Conservation (phyloP, 2,797 vertebrate species). For the Pelobates cultripes region DNA sequence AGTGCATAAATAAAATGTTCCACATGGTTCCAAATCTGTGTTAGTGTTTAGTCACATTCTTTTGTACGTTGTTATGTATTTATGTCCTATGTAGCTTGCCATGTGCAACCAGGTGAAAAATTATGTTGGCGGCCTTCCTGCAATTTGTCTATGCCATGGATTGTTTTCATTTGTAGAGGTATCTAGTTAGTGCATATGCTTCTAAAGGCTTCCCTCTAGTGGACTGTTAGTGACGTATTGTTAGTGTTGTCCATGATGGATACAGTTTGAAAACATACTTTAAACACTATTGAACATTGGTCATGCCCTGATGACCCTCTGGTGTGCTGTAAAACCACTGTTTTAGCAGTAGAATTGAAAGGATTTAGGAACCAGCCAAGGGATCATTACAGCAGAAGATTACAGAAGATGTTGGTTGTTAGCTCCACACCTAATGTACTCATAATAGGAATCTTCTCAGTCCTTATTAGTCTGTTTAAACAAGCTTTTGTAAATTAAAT, state of each 20-base stretch:
- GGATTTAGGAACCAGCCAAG: neutral
- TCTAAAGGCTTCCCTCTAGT: neutral
- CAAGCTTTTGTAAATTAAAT: too few species aligned
- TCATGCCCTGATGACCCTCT: neutral
- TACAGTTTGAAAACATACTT: neutral
- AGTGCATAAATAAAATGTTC: neutral
- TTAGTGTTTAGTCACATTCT: neutral
- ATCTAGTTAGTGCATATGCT: neutral
- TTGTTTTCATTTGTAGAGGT: neutral
- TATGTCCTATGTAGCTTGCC: neutral
- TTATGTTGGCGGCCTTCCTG: neutral
- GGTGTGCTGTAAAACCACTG: neutral
- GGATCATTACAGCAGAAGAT: neutral
- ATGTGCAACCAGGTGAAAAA: neutral
- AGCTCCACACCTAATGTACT: too few species aligned
- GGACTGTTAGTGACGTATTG: neutral
- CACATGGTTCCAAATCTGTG: neutral
- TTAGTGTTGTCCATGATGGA: neutral
- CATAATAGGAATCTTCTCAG: too few species aligned
- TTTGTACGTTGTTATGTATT: neutral
- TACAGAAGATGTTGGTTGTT: neutral
- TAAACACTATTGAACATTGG: neutral
- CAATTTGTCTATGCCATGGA: neutral
- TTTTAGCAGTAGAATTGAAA: neutral
- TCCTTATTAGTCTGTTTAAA: too few species aligned